Evolutionary conservation across 2,113 vertebrate species (phyloP).

Genomic region (Hylia prasina): DNA sequence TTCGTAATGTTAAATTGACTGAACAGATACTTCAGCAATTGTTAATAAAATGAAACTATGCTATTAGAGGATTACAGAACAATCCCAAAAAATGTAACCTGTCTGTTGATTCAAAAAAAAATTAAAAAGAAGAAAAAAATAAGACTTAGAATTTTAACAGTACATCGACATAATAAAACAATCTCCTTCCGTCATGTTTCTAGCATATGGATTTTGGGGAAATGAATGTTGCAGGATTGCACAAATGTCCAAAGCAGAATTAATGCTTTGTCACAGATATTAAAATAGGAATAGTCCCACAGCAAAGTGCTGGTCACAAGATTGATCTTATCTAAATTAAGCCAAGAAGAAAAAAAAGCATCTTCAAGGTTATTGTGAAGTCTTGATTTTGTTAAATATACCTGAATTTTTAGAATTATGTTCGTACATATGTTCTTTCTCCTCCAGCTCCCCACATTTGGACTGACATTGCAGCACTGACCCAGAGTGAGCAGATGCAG

Average conservation of each 20-base stretch:
- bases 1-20: not conserved
- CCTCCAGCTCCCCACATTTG: not conserved
- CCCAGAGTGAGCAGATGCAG: not conserved
- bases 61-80: not conserved
- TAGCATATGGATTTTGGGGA: not conserved
- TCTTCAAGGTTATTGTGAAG: not conserved
- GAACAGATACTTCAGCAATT: not conserved
- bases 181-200: not conserved
- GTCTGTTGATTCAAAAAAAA: not conserved
- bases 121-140: accelerated
- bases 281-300: not conserved
- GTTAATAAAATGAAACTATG: not conserved
- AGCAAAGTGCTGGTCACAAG: not conserved
- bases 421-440: not conserved
- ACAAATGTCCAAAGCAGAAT: not conserved
- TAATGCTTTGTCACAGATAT: not conserved
- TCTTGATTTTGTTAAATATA: not conserved
- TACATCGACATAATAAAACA: not conserved
- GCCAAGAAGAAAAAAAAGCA: not conserved
- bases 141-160: not conserved
- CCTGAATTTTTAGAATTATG: not conserved
- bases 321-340: not conserved
- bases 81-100: accelerated
- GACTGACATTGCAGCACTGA: not conserved
- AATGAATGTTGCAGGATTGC: not conserved